Percentiles rank a stretch among this genome's conserved stretches.
Evolutionary conservation across 2,113 vertebrate genomes (phyloP).

Genomic region (Girardinichthys multiradiatus): DNA sequence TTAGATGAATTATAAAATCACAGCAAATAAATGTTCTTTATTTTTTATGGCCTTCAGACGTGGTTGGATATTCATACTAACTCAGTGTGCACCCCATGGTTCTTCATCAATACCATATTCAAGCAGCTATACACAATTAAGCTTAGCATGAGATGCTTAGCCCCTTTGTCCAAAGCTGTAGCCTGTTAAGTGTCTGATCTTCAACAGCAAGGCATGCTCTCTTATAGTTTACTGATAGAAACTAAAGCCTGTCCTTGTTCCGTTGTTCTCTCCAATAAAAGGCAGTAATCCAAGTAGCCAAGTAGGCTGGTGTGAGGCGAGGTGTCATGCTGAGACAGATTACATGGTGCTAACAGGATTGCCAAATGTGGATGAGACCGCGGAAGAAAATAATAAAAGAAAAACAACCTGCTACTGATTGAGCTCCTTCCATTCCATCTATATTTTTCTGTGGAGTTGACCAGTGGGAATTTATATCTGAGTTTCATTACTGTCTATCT

Average conservation of each 20-base stretch:
- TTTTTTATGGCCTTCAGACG: background rate
- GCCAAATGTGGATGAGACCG: constrained; percentile 58
- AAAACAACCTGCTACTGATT: constrained; percentile 66
- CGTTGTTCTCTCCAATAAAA: constrained; percentile 60
- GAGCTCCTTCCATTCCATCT: constrained; percentile 39
- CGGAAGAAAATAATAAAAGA: constrained; percentile 54
- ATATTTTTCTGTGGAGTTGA: constrained; percentile 39
- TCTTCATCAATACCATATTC: background rate
- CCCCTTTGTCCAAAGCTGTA: constrained; percentile 9
- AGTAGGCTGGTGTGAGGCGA: constrained; percentile 54
- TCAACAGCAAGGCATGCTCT: constrained; percentile 10
- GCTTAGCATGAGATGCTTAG: constrained; percentile 20
- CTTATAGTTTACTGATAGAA: constrained; percentile 42
- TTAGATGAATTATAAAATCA: background rate
- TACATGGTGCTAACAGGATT: constrained; percentile 72
- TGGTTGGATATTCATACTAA: constrained; percentile 1
- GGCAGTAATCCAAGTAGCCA: constrained; percentile 53
- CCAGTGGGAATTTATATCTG: constrained; percentile 3
- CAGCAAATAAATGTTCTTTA: background rate
- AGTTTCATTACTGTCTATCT: background rate
- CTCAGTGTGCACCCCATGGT: constrained; percentile 4
- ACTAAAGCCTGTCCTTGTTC: constrained; percentile 43
- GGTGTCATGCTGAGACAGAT: constrained; percentile 74
- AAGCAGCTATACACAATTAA: background rate
- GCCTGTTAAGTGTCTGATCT: constrained; percentile 26